Conservation (phyloP, 2,888 invertebrate species). For the Tanypteryx hageni region DNA sequence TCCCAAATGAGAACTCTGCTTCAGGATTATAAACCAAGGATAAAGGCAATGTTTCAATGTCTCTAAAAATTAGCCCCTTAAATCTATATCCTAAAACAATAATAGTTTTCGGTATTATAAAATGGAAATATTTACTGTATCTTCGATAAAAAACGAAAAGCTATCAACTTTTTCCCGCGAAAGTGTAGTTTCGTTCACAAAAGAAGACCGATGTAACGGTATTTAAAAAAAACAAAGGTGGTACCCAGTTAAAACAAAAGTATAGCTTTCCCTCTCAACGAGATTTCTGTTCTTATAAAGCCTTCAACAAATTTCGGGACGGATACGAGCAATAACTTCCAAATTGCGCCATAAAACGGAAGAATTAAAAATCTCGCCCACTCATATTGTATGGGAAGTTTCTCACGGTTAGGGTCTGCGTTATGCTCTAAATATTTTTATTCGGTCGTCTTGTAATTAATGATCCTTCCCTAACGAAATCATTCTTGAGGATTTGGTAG, state of each 20-base stretch:
- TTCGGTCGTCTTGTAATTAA: neutral
- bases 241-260: constrained; percentile 1
- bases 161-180: neutral
- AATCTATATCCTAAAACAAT: no score
- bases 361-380: neutral
- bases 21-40: no score
- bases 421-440: neutral
- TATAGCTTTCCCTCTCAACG: neutral
- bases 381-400: neutral
- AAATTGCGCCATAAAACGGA: constrained; percentile 42
- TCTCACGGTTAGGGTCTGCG: constrained; percentile 1
- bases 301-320: constrained; percentile 17
- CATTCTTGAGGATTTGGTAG: neutral
- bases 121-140: no score
- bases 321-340: constrained; percentile 44
- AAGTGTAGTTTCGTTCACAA: neutral
- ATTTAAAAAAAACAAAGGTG: neutral
- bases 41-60: no score
- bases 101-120: no score
- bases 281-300: neutral
- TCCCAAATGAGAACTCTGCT: no score
- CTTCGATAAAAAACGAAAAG: no score
- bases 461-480: neutral
- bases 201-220: neutral
- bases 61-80: no score